Percentiles rank a stretch among this genome's conserved stretches.
phyloP scores from a whole-genome alignment of 64 coral and sea anemone species.

The Astreopora myriophthalma region DNA sequence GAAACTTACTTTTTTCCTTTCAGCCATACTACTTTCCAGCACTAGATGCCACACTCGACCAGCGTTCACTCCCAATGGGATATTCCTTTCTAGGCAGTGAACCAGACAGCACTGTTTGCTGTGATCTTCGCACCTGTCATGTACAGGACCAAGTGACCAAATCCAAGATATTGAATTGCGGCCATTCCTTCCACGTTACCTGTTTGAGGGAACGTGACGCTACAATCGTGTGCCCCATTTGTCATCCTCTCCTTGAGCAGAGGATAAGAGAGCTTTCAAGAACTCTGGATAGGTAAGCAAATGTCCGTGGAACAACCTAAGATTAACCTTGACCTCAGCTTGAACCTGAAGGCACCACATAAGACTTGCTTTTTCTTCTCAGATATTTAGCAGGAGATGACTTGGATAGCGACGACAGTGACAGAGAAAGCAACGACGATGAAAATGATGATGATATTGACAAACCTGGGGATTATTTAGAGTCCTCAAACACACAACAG shows the following conservation, averaged over 20 bases:
- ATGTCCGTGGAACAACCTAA: too few relatives aligned
- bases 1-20: too few relatives aligned
- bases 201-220: neutral
- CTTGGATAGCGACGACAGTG: too few relatives aligned
- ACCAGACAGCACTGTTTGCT: neutral
- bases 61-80: neutral
- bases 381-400: too few relatives aligned
- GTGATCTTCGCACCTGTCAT: neutral
- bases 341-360: too few relatives aligned
- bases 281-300: neutral
- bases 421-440: too few relatives aligned
- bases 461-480: too few relatives aligned
- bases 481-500: too few relatives aligned
- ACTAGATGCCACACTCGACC: neutral
- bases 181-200: neutral
- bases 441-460: too few relatives aligned
- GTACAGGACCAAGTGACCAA: neutral
- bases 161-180: neutral
- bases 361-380: too few relatives aligned
- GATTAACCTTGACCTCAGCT: too few relatives aligned
- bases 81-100: neutral
- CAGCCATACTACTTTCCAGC: constrained; percentile 3
- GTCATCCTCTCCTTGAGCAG: neutral
- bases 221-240: neutral
- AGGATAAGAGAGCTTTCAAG: neutral